Evolutionary conservation across 2,113 vertebrate species (phyloP).

Genomic region (Pleuronectes platessa): DNA sequence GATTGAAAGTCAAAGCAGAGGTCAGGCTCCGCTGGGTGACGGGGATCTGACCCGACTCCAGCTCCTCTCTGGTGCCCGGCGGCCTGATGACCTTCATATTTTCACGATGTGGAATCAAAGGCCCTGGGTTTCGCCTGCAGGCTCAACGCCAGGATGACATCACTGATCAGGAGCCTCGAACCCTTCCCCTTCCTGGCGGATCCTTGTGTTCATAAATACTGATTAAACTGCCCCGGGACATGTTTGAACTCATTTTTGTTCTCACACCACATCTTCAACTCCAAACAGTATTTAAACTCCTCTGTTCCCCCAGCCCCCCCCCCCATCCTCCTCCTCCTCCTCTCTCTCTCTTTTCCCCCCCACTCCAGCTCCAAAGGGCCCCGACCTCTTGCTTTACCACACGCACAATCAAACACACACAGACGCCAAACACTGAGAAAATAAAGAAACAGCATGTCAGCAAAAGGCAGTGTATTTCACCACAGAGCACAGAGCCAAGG

Average conservation of each 20-base stretch:
- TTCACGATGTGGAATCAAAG: constrained; percentile 47
- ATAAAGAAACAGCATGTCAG: constrained; percentile 67
- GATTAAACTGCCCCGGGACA: constrained; percentile 34
- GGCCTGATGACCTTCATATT: constrained; percentile 59
- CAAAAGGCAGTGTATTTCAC: constrained; percentile 74
- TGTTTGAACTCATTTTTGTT: constrained; percentile 23
- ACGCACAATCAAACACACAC: constrained; percentile 39
- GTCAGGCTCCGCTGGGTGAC: constrained; percentile 67
- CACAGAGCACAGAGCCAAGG: constrained; percentile 67
- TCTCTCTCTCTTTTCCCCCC: too few relatives aligned
- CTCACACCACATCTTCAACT: neutral
- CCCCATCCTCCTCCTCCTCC: too few relatives aligned
- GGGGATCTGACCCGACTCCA: constrained; percentile 50
- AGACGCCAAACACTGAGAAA: constrained; percentile 51
- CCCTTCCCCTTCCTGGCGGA: constrained; percentile 2
- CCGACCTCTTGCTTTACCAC: constrained; percentile 45
- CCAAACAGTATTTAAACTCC: constrained; percentile 21
- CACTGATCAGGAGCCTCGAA: constrained; percentile 33
- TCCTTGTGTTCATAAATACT: constrained; percentile 38
- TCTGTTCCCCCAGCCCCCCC: neutral
- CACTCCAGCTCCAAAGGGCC: constrained; percentile 21
- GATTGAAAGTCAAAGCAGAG: constrained; percentile 75
- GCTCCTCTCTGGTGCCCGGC: constrained; percentile 21
- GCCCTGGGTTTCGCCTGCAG: constrained; percentile 23
- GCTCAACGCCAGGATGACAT: constrained; percentile 39